Evolutionary conservation across 2,888 invertebrate genomes (phyloP).

Genomic region (Dryococelus australis): DNA sequence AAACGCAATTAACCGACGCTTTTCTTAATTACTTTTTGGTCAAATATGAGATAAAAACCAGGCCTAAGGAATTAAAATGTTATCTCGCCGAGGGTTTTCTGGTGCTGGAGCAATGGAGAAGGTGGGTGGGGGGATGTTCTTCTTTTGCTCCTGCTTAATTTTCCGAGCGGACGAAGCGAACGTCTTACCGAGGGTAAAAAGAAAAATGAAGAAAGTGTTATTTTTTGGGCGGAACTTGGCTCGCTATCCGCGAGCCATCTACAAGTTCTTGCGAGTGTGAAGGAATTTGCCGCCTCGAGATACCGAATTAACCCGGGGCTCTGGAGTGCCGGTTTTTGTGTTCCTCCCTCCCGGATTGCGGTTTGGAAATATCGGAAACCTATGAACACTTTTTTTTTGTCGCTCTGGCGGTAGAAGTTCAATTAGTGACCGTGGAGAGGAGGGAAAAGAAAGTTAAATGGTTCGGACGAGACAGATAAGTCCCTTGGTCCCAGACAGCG

Average conservation of each 20-base stretch:
- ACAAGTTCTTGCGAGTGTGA: not conserved
- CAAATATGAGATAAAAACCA: slow-evolving; percentile 13
- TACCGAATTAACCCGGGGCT: not conserved
- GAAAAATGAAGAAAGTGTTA: not conserved
- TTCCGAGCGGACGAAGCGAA: not conserved
- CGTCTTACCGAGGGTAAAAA: too few species aligned
- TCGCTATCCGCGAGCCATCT: not conserved
- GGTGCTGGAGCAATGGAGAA: too few species aligned
- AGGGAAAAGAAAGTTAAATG: not conserved
- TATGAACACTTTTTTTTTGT: not conserved
- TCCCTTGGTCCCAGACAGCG: not conserved
- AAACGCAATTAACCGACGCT: slow-evolving; percentile 16
- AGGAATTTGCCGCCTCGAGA: slow-evolving; percentile 9
- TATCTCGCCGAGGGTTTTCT: not conserved
- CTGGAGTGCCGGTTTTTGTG: not conserved
- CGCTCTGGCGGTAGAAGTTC: not conserved
- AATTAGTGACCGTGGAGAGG: not conserved
- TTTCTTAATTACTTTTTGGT: slow-evolving; percentile 16
- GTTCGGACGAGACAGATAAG: slow-evolving; percentile 5
- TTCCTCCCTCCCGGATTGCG: not conserved
- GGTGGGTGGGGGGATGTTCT: not conserved
- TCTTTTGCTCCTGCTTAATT: not conserved
- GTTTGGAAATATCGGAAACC: slow-evolving; percentile 1
- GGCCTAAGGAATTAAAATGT: not conserved
- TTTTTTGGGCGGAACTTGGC: not conserved